These are phyloP conservation scores for Hecatera dysodea DNA, from an alignment of 2,888 invertebrate species.

Conservation along the genomic window DNA sequence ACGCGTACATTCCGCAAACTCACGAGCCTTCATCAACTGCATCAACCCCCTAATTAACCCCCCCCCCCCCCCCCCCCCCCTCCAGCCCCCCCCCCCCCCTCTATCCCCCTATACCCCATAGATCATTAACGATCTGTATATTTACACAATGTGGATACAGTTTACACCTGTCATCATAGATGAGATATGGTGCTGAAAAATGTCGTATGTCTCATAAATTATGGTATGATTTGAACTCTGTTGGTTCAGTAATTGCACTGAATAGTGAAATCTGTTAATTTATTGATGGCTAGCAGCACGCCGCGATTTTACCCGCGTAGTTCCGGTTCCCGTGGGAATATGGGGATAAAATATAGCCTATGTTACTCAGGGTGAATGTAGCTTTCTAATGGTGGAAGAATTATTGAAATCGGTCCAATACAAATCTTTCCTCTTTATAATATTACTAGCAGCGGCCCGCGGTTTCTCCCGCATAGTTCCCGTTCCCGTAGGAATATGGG, in stretches of 20 bases:
- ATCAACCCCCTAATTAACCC: conserved; percentile 62
- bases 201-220: conserved; percentile 12
- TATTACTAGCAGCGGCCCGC: no score
- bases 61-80: conserved; percentile 9
- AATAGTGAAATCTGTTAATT: not conserved
- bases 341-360: no score
- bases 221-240: conserved; percentile 10
- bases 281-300: no score
- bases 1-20: conserved; percentile 57
- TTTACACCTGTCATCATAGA: conserved; percentile 50
- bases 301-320: no score
- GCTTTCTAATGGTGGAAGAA: no score
- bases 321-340: no score
- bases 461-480: no score
- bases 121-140: conserved; percentile 68
- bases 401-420: no score
- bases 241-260: not conserved
- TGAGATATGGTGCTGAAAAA: conserved; percentile 20
- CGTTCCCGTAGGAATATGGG: no score
- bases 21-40: conserved; percentile 61
- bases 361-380: no score
- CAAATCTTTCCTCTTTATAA: no score
- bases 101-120: conserved; percentile 41
- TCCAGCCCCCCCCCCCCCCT: no score
- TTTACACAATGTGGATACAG: conserved; percentile 60